Percentiles rank a stretch among this genome's conserved stretches.
phyloP scores from a whole-genome alignment of 2,888 invertebrate genomes.

The Parnassius orleans region DNA sequence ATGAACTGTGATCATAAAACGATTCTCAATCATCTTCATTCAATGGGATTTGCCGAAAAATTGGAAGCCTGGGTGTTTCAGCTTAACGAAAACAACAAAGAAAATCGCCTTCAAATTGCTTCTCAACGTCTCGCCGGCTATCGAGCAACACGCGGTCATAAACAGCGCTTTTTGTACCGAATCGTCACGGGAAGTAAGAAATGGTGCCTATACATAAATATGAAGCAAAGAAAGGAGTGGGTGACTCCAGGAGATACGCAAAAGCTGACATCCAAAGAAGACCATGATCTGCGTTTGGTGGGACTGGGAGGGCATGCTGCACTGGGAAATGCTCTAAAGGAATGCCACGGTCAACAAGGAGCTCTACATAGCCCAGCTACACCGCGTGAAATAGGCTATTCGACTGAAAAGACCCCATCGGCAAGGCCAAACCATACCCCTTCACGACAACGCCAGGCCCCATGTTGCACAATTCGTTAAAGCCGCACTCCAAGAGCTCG shows the following conservation, averaged over 20 bases:
- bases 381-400: not conserved
- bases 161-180: conserved; percentile 29
- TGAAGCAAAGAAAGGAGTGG: conserved; percentile 4
- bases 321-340: conserved; percentile 8
- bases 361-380: conserved; percentile 4
- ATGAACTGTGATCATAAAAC: not conserved
- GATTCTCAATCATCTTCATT: conserved; percentile 1
- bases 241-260: conserved; percentile 5
- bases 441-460: conserved; percentile 8
- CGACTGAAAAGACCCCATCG: conserved; percentile 7
- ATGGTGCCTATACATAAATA: conserved; percentile 3
- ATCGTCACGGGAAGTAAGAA: conserved; percentile 3
- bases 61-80: conserved; percentile 28
- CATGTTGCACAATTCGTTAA: conserved; percentile 1
- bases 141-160: conserved; percentile 28
- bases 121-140: conserved; percentile 26
- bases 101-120: conserved; percentile 32
- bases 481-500: conserved; percentile 2
- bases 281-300: not conserved
- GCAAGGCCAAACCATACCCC: conserved; percentile 5
- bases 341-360: conserved; percentile 14
- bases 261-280: conserved; percentile 2
- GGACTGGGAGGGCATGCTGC: conserved; percentile 8
- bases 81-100: conserved; percentile 23
- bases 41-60: conserved; percentile 25